phyloP scores from a whole-genome alignment of 2,888 invertebrate genomes.

The Caenorhabditis becei region DNA sequence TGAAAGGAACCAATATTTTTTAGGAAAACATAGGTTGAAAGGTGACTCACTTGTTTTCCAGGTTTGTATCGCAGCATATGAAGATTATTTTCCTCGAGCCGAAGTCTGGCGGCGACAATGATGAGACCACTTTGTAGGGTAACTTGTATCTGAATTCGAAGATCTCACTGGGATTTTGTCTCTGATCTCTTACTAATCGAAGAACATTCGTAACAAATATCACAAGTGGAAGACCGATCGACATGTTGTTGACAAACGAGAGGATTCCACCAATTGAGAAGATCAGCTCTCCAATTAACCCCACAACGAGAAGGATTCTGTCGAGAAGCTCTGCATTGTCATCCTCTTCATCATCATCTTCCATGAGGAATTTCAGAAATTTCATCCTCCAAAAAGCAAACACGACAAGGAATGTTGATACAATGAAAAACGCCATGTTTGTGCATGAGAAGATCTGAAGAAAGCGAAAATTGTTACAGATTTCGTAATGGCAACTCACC shows the following conservation, averaged over 20 bases:
- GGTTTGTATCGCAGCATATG: slow-evolving; percentile 72
- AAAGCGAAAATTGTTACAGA: not conserved
- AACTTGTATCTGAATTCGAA: slow-evolving; percentile 65
- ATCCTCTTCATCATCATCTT: slow-evolving; percentile 69
- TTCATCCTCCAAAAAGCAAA: slow-evolving; percentile 72
- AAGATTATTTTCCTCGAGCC: slow-evolving; percentile 61
- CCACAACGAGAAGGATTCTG: slow-evolving; percentile 71
- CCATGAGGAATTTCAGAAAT: slow-evolving; percentile 66
- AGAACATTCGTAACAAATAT: slow-evolving; percentile 69
- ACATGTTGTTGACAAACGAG: slow-evolving; percentile 68
- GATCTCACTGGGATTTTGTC: not conserved
- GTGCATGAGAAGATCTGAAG: slow-evolving; percentile 72
- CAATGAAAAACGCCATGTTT: slow-evolving; percentile 67
- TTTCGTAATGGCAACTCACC: slow-evolving; percentile 37
- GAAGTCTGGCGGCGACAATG: slow-evolving; percentile 64
- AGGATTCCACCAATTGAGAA: slow-evolving; percentile 72
- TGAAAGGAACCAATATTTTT: slow-evolving; percentile 46
- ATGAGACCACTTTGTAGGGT: slow-evolving; percentile 71
- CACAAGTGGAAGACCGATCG: slow-evolving; percentile 61
- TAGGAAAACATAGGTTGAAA: not conserved
- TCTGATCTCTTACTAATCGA: slow-evolving; percentile 48
- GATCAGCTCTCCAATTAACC: slow-evolving; percentile 71
- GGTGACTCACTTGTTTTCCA: slow-evolving; percentile 68
- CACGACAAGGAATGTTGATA: slow-evolving; percentile 65
- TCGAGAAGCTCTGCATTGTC: slow-evolving; percentile 73